Evolutionary conservation across 2,113 vertebrate species (phyloP).

Genomic region (Coregonus clupeaformis): DNA sequence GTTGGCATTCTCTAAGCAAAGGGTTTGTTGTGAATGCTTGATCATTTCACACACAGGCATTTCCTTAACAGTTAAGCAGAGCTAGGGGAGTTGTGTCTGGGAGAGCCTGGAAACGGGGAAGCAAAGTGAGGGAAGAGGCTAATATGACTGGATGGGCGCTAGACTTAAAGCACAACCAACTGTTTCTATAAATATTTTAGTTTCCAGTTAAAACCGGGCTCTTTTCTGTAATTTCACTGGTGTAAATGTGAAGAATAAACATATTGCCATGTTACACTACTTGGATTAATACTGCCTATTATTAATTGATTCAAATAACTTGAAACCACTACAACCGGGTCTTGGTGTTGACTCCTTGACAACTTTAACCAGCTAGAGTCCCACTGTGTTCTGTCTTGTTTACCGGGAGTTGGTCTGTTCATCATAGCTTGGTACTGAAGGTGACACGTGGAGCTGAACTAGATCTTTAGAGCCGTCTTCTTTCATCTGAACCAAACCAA

Average conservation of each 20-base stretch:
- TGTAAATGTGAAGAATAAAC: background rate
- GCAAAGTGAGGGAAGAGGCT: background rate
- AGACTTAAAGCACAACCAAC: background rate
- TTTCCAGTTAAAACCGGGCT: background rate
- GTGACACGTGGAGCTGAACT: background rate
- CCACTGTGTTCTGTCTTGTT: background rate
- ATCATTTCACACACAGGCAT: conserved; percentile 29
- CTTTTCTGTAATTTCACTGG: background rate
- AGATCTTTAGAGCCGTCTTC: background rate
- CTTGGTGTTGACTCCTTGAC: background rate
- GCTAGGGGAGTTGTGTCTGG: background rate
- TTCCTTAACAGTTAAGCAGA: conserved; percentile 7
- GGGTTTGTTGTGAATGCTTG: conserved; percentile 16
- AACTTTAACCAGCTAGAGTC: background rate
- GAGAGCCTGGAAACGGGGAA: background rate
- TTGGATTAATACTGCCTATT: background rate
- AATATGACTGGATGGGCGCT: no score
- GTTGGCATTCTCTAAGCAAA: conserved; percentile 14
- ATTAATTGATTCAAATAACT: background rate
- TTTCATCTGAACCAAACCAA: conserved; percentile 5
- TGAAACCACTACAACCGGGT: no score
- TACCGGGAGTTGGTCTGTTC: background rate
- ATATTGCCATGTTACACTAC: background rate
- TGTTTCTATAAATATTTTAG: background rate
- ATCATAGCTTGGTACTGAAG: background rate